phyloP scores from a whole-genome alignment of 2,113 vertebrate genomes.

The Bombycilla garrulus region DNA sequence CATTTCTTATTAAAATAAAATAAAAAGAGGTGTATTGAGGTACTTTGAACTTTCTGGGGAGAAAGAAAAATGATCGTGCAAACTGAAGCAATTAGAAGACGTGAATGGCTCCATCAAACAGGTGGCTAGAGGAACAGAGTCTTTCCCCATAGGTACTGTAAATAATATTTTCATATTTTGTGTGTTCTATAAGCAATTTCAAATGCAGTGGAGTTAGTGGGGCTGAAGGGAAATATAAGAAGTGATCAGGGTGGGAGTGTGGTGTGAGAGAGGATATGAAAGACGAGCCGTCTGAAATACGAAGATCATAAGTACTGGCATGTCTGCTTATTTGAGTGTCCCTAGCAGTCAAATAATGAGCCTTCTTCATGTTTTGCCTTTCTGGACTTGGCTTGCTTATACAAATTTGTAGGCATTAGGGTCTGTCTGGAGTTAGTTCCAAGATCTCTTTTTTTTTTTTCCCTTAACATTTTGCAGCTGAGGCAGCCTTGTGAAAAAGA shows the following conservation, averaged over 20 bases:
- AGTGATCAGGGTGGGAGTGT: not conserved
- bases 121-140: not conserved
- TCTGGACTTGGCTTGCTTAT: conserved; percentile 72
- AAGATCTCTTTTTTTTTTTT: conserved; percentile 67
- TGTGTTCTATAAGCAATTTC: conserved; percentile 54
- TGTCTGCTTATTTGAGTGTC: conserved; percentile 75
- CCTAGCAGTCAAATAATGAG: conserved; percentile 73
- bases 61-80: not conserved
- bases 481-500: conserved; percentile 72
- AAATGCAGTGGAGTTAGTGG: conserved; percentile 48
- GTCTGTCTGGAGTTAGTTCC: conserved; percentile 82
- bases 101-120: not conserved
- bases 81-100: conserved; percentile 25
- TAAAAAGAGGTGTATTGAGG: not conserved
- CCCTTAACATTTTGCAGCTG: conserved; percentile 77
- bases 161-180: conserved; percentile 64
- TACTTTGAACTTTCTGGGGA: not conserved
- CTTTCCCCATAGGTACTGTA: conserved; percentile 45
- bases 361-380: conserved; percentile 77
- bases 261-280: conserved; percentile 55
- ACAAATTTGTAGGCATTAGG: conserved; percentile 79
- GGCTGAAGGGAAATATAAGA: conserved; percentile 49
- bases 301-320: conserved; percentile 67
- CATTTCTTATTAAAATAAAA: not conserved
- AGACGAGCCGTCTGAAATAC: conserved; percentile 61